These are phyloP conservation scores for Nematopogon swammerdamellus DNA, from an alignment of 2,888 invertebrate species.

Conservation along the genomic window DNA sequence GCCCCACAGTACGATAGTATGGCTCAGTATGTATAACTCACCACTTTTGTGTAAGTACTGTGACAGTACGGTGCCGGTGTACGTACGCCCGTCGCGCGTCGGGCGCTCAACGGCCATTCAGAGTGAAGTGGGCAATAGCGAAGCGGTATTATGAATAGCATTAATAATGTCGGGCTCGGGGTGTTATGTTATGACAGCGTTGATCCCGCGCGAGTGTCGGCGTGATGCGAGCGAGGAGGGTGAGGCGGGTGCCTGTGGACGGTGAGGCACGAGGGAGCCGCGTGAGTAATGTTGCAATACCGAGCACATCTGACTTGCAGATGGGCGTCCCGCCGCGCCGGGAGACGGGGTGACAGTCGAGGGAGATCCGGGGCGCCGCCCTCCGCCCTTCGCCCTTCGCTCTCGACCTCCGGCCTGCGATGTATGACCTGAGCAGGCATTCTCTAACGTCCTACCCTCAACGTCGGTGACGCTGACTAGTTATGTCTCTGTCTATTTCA, in stretches of 20 bases:
- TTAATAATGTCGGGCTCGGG: conserved; percentile 13
- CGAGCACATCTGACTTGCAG: conserved; percentile 1
- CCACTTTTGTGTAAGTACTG: too few relatives aligned
- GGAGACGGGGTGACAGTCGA: not conserved
- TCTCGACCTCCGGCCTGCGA: not conserved
- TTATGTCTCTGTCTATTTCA: too few relatives aligned
- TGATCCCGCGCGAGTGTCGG: conserved; percentile 2
- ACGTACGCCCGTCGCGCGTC: too few relatives aligned
- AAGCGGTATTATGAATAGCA: not conserved
- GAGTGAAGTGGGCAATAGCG: not conserved
- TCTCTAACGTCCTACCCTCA: too few relatives aligned
- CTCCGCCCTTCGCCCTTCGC: not conserved
- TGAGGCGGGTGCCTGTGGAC: conserved; percentile 5
- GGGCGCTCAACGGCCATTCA: not conserved
- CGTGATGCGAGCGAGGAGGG: conserved; percentile 9
- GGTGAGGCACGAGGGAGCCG: conserved; percentile 3
- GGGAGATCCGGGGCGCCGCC: not conserved
- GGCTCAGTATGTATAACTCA: too few relatives aligned
- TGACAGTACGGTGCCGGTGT: too few relatives aligned
- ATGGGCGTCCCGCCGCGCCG: conserved; percentile 1
- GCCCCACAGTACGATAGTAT: too few relatives aligned
- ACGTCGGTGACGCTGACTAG: too few relatives aligned
- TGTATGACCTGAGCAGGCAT: too few relatives aligned
- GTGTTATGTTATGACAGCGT: conserved; percentile 2
- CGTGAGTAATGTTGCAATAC: not conserved